Conservation (phyloP, 2,888 invertebrate genomes). For the Erebia epiphron region DNA sequence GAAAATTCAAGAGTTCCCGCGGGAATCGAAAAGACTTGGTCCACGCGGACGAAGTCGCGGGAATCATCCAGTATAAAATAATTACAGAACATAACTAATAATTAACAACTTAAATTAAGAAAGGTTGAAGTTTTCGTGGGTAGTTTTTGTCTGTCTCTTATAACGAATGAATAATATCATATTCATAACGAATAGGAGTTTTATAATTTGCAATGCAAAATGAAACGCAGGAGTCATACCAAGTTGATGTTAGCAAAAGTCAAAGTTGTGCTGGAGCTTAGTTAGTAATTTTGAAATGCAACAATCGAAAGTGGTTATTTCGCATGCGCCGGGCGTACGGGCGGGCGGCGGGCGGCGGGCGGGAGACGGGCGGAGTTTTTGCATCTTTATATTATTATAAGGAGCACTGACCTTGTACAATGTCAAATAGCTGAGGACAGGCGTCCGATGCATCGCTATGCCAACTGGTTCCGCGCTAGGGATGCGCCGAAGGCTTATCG, state of each 20-base stretch:
- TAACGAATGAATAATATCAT: too few relatives aligned
- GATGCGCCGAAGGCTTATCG: constrained; percentile 47
- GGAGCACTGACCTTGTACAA: constrained; percentile 82
- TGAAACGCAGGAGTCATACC: background rate
- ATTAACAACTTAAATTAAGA: too few relatives aligned
- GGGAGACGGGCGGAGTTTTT: constrained; percentile 52
- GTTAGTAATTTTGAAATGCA: constrained; percentile 31
- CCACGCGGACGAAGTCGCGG: too few relatives aligned
- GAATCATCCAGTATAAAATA: too few relatives aligned
- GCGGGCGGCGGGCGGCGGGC: constrained; percentile 26
- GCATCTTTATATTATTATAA: constrained; percentile 72
- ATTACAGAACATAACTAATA: too few relatives aligned
- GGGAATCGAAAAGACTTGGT: too few relatives aligned
- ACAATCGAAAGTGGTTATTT: constrained; percentile 75
- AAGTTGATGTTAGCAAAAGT: background rate
- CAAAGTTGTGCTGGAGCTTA: background rate
- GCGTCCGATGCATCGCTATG: constrained; percentile 52
- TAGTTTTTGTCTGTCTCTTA: too few relatives aligned
- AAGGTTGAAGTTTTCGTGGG: too few relatives aligned
- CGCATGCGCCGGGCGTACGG: constrained; percentile 56
- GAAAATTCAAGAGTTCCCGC: too few relatives aligned
- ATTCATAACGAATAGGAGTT: background rate
- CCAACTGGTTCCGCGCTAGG: constrained; percentile 43
- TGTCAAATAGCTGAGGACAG: constrained; percentile 77
- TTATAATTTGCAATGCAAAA: background rate